Evolutionary conservation across 2,888 invertebrate species (phyloP).

Genomic region (Gnatocerus cornutus): DNA sequence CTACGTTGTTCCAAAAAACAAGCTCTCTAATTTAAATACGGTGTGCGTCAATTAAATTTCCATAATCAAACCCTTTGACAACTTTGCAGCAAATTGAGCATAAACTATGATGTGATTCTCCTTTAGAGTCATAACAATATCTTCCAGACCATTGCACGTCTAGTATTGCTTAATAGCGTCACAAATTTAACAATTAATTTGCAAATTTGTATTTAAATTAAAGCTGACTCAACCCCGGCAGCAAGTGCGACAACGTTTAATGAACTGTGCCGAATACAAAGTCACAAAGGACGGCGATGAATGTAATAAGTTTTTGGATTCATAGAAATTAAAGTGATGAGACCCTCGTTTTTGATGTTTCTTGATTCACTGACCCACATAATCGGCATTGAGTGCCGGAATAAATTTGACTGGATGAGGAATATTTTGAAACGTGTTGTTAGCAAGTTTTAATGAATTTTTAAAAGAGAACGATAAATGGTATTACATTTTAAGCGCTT

Average conservation of each 20-base stretch:
- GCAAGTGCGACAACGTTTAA: constrained; percentile 39
- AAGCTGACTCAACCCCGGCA: constrained; percentile 41
- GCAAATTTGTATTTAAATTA: constrained; percentile 57
- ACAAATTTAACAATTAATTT: constrained; percentile 59
- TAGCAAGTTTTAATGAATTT: constrained; percentile 9
- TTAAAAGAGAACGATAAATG: neutral
- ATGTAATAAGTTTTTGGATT: constrained; percentile 30
- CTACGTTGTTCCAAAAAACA: neutral
- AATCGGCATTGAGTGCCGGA: constrained; percentile 13
- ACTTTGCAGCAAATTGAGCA: constrained; percentile 59
- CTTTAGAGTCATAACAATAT: constrained; percentile 59
- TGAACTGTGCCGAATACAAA: constrained; percentile 37
- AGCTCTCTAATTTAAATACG: constrained; percentile 20
- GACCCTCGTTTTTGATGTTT: constrained; percentile 7
- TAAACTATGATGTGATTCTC: constrained; percentile 58
- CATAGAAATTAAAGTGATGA: constrained; percentile 24
- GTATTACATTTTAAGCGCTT: neutral
- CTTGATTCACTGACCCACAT: constrained; percentile 25
- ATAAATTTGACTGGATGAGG: constrained; percentile 4
- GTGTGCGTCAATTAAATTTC: constrained; percentile 60
- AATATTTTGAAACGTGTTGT: constrained; percentile 7
- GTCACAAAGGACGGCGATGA: constrained; percentile 35
- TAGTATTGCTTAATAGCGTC: constrained; percentile 55
- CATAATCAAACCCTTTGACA: constrained; percentile 59
- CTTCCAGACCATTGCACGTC: constrained; percentile 58